Conservation (phyloP, 2,797 vertebrate species). For the Peromyscus eremicus region DNA sequence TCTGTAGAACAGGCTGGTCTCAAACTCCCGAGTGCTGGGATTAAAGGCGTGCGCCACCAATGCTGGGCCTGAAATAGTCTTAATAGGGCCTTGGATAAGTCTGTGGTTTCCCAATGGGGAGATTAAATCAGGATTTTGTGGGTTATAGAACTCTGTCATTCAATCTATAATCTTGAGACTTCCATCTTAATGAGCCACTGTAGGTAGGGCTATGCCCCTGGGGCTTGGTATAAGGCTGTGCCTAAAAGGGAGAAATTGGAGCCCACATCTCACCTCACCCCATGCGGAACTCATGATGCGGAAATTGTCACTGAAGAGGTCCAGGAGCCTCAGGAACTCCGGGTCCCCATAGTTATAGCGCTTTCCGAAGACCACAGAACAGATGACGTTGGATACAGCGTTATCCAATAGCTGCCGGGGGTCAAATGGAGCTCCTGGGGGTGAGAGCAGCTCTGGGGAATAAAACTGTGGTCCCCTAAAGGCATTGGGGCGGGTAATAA, state of each 20-base stretch:
- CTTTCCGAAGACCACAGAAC: slow-evolving; percentile 88
- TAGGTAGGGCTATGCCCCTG: neutral
- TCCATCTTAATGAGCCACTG: neutral
- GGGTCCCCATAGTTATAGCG: slow-evolving; percentile 89
- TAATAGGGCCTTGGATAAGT: neutral
- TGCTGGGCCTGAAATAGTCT: neutral
- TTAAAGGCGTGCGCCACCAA: neutral
- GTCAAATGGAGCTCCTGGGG: slow-evolving; percentile 87
- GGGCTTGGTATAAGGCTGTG: neutral
- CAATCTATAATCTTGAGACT: neutral
- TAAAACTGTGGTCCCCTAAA: neutral
- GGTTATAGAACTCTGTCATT: neutral
- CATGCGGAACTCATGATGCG: slow-evolving; percentile 82
- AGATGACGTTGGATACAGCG: slow-evolving; percentile 88
- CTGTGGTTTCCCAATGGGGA: neutral
- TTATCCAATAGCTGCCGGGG: slow-evolving; percentile 85
- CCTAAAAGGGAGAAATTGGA: neutral
- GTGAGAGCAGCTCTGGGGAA: neutral
- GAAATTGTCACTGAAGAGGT: slow-evolving; percentile 88
- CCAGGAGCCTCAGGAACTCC: slow-evolving; percentile 86
- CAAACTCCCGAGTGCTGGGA: too few species aligned
- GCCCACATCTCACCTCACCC: slow-evolving; percentile 83
- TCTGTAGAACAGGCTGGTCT: neutral
- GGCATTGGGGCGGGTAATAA: neutral
- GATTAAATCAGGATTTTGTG: neutral